Conservation (phyloP, 2,797 vertebrate species). For the Liparis tanakae region DNA sequence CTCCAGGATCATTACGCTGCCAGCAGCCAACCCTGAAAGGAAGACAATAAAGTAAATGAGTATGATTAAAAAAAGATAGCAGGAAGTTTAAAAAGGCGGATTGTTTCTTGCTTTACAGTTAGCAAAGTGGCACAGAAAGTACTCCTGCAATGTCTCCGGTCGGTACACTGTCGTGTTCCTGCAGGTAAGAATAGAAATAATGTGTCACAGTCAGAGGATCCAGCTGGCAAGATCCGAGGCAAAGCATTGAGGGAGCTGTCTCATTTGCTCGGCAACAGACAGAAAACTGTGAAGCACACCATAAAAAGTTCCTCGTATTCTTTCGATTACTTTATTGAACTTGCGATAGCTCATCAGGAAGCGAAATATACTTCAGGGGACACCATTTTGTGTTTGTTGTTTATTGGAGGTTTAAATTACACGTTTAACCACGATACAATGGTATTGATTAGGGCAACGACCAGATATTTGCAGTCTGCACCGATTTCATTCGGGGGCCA, state of each 20-base stretch:
- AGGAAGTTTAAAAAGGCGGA: slow-evolving; percentile 7
- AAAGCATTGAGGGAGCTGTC: slow-evolving; percentile 9
- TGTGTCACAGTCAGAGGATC: slow-evolving; percentile 8
- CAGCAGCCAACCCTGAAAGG: no score
- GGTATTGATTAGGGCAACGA: no score
- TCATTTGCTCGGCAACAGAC: background rate
- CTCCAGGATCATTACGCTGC: no score
- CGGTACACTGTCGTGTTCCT: slow-evolving; percentile 10
- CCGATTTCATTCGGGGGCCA: no score
- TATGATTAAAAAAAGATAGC: background rate
- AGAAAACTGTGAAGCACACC: background rate
- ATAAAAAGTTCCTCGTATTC: slow-evolving; percentile 1
- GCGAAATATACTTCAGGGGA: background rate
- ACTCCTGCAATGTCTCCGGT: background rate
- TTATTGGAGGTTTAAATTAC: background rate
- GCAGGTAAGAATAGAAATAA: slow-evolving; percentile 26
- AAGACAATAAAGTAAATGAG: no score
- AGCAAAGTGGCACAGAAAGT: slow-evolving; percentile 12
- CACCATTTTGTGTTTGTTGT: background rate
- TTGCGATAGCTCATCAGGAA: background rate
- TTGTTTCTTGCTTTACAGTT: slow-evolving; percentile 9
- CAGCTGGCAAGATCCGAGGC: slow-evolving; percentile 2
- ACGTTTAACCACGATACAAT: no score
- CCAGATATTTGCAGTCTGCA: no score
- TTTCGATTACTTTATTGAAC: background rate